Conservation (phyloP, 92 coral and sea anemone genomes). For the Galaxea fascicularis region DNA sequence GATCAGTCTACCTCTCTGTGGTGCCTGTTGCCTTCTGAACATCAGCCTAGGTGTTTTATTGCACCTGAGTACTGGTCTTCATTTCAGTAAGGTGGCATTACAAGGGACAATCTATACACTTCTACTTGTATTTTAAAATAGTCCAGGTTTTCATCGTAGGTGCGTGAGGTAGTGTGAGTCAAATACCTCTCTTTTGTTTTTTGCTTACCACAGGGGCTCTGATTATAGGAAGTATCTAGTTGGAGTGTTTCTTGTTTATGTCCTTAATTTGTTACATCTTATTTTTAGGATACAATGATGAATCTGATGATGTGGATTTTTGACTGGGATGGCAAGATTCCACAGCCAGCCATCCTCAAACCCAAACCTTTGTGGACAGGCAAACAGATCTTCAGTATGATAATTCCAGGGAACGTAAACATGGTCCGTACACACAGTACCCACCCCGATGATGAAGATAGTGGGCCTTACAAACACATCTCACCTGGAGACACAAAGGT, state of each 20-base stretch:
- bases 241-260: background rate
- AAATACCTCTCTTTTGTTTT: too few species aligned
- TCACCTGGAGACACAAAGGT: conserved; percentile 99
- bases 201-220: too few species aligned
- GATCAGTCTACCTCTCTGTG: conserved; percentile 78
- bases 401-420: conserved; percentile 96
- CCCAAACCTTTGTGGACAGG: conserved; percentile 99
- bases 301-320: conserved; percentile 97
- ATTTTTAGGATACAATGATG: conserved; percentile 90
- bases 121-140: too few species aligned
- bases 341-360: conserved; percentile 95
- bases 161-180: too few species aligned
- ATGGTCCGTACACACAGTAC: conserved; percentile 97
- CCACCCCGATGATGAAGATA: conserved; percentile 99
- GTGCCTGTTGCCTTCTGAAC: conserved; percentile 47
- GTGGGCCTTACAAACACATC: conserved; percentile 93
- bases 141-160: too few species aligned
- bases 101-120: conserved; percentile 20
- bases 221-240: too few species aligned
- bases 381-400: conserved; percentile 94
- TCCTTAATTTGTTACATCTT: background rate
- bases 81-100: conserved; percentile 37
- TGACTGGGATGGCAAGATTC: conserved; percentile 97
- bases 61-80: conserved; percentile 10
- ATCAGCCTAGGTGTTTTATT: conserved; percentile 7